These are phyloP conservation scores for Coboldia fuscipes DNA, from an alignment of 1,140 invertebrate species.

Conservation along the genomic window DNA sequence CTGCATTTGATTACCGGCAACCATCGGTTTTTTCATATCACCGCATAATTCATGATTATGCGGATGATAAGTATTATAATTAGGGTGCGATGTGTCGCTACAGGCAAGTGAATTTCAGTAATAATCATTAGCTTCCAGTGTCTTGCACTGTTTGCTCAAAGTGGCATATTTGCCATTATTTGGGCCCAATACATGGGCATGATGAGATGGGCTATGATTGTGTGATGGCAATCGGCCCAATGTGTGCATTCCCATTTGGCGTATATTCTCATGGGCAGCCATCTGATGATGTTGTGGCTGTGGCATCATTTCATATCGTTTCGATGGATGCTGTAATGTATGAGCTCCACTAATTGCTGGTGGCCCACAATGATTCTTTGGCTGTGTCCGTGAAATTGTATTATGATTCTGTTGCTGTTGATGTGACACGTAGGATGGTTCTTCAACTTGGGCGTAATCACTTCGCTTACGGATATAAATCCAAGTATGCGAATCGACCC, in stretches of 20 bases:
- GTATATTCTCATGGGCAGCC: constrained; percentile 16
- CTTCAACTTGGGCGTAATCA: constrained; percentile 20
- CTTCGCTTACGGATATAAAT: constrained; percentile 70
- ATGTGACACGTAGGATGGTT: constrained; percentile 20
- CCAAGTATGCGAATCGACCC: constrained; percentile 89
- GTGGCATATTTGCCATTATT: constrained; percentile 74
- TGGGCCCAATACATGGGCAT: constrained; percentile 21
- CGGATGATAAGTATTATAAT: not conserved
- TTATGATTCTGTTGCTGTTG: constrained; percentile 20
- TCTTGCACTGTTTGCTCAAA: constrained; percentile 86
- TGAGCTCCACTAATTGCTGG: constrained; percentile 21
- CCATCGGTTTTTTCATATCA: too few relatives aligned
- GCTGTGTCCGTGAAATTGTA: constrained; percentile 19
- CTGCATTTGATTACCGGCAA: not conserved
- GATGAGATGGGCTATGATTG: constrained; percentile 23
- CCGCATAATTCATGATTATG: not conserved
- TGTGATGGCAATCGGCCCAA: constrained; percentile 28
- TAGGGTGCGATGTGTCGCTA: constrained; percentile 4
- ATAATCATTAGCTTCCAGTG: constrained; percentile 77
- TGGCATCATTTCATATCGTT: constrained; percentile 20
- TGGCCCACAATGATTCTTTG: constrained; percentile 18
- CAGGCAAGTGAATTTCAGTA: constrained; percentile 61
- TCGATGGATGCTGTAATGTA: constrained; percentile 19
- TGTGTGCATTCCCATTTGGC: constrained; percentile 25
- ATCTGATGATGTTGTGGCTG: constrained; percentile 7